Evolutionary conservation across 2,113 vertebrate species (phyloP).

Genomic region (Leptobrachium ailaonicum): DNA sequence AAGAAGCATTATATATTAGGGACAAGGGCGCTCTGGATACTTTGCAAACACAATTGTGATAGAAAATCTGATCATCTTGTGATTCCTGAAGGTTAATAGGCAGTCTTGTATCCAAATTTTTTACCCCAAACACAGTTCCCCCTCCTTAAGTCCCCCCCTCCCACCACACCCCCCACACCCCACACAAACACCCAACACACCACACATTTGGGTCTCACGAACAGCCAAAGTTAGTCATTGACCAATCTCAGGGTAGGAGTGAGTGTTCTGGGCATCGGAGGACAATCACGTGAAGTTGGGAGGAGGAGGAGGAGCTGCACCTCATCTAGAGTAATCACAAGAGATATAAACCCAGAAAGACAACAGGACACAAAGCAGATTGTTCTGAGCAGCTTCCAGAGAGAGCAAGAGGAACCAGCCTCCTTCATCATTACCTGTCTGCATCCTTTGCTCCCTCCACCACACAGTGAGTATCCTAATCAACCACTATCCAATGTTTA

Average conservation of each 20-base stretch:
- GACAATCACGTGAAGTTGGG: constrained; percentile 14
- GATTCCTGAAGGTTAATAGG: constrained; percentile 42
- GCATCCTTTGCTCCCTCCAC: constrained; percentile 1
- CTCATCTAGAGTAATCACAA: constrained; percentile 42
- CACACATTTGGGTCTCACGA: constrained; percentile 5
- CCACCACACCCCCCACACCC: too few relatives aligned
- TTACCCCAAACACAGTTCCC: constrained; percentile 26
- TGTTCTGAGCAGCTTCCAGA: constrained; percentile 29
- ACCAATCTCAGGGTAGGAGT: constrained; percentile 50
- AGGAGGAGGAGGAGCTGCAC: constrained; percentile 41
- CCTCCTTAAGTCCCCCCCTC: not conserved
- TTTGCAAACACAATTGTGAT: constrained; percentile 31
- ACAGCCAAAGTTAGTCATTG: constrained; percentile 48
- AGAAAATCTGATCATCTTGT: constrained; percentile 32
- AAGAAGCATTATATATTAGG: constrained; percentile 12
- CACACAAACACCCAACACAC: constrained; percentile 1
- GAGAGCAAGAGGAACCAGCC: not conserved
- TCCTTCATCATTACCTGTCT: constrained; percentile 8
- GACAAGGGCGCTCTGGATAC: not conserved
- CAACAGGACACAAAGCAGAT: constrained; percentile 32
- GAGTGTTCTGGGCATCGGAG: constrained; percentile 29
- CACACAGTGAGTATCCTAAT: constrained; percentile 46
- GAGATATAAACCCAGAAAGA: constrained; percentile 49
- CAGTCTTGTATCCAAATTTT: not conserved
- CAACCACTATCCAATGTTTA: not conserved